Percentiles rank a stretch among this genome's conserved stretches.
Evolutionary conservation across 2,113 vertebrate genomes (phyloP).

Genomic region (Grammatotria lemairii): DNA sequence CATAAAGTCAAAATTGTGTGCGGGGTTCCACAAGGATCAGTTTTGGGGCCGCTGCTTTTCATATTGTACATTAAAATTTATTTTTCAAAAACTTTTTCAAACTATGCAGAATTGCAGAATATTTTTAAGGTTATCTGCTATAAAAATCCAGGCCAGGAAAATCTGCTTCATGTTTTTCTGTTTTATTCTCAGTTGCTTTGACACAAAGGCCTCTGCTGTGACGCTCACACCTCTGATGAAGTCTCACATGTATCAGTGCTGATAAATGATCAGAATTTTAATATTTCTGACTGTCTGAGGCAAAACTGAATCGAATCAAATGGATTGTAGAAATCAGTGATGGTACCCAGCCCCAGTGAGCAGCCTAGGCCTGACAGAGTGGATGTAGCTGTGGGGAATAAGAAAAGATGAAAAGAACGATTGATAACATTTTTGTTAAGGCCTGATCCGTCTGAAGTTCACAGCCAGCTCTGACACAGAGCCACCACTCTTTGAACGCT

Average conservation of each 20-base stretch:
- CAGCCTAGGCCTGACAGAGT: background rate
- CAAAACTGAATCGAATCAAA: background rate
- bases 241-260: background rate
- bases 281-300: background rate
- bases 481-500: background rate
- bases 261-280: background rate
- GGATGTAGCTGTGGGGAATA: background rate
- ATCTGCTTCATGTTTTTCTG: background rate
- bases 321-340: background rate
- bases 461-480: background rate
- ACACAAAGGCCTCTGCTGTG: background rate
- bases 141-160: background rate
- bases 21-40: too few species aligned
- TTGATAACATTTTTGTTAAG: background rate
- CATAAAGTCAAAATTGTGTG: too few species aligned
- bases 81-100: too few species aligned
- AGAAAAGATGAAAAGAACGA: background rate
- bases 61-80: too few species aligned
- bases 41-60: too few species aligned
- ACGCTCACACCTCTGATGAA: fast-evolving
- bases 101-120: background rate
- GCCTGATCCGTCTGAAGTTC: background rate
- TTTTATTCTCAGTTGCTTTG: background rate
- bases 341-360: background rate
- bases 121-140: background rate